These are phyloP conservation scores for Salvelinus fontinalis DNA, from an alignment of 2,113 vertebrate species.

Conservation along the genomic window DNA sequence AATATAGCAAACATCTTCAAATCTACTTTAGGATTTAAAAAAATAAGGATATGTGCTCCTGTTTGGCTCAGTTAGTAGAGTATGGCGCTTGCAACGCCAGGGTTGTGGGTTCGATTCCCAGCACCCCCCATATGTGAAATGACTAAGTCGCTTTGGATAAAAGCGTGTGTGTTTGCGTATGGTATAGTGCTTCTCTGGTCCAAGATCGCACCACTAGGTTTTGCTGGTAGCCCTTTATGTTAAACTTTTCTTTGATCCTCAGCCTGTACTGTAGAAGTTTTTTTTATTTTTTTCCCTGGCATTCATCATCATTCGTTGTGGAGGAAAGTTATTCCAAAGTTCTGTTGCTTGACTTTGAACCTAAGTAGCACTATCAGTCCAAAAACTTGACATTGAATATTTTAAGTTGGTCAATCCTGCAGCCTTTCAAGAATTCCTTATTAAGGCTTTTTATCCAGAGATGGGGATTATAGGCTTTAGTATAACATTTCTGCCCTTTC, in stretches of 20 bases:
- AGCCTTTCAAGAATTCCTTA: constrained; percentile 62
- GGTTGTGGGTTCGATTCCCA: too few relatives aligned
- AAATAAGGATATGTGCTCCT: constrained; percentile 20
- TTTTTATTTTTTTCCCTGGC: neutral
- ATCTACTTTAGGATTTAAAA: neutral
- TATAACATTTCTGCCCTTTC: constrained; percentile 47
- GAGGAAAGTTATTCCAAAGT: constrained; percentile 53
- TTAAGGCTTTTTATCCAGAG: constrained; percentile 61
- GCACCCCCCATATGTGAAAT: too few relatives aligned
- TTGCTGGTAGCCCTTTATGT: constrained; percentile 42
- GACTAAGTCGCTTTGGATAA: too few relatives aligned
- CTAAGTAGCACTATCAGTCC: constrained; percentile 49
- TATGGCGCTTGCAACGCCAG: too few relatives aligned
- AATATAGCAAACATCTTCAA: neutral
- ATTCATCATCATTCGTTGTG: constrained; percentile 49
- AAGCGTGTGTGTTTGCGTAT: neutral
- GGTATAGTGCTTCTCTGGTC: constrained; percentile 8
- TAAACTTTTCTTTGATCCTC: constrained; percentile 53
- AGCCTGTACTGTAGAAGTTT: constrained; percentile 36
- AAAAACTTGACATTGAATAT: constrained; percentile 57
- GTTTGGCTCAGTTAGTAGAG: neutral
- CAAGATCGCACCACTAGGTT: constrained; percentile 20
- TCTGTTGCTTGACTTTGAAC: constrained; percentile 57
- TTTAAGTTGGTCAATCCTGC: constrained; percentile 55
- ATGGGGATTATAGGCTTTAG: constrained; percentile 63